These are phyloP conservation scores for Colaptes auratus DNA, from an alignment of 2,113 vertebrate genomes.

Conservation along the genomic window DNA sequence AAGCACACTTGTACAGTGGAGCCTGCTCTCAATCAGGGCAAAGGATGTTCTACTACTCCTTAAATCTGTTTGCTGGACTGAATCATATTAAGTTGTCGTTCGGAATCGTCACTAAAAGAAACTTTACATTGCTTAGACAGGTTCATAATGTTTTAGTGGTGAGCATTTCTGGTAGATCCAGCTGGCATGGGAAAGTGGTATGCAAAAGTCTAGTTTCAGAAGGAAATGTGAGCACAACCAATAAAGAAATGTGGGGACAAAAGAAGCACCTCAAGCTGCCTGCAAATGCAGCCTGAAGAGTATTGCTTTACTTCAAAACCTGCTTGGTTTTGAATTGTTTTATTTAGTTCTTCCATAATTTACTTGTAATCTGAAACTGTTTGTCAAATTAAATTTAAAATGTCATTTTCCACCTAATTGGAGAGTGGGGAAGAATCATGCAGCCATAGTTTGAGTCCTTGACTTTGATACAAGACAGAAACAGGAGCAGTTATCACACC, in stretches of 20 bases:
- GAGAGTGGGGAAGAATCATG: rapidly evolving
- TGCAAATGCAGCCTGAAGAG: background rate
- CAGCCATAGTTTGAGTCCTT: background rate
- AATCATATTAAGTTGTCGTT: background rate
- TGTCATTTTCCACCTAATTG: background rate
- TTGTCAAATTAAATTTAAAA: background rate
- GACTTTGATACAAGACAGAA: background rate
- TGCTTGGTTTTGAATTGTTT: background rate
- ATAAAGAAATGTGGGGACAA: background rate
- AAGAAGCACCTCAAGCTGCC: background rate
- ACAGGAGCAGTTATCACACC: background rate
- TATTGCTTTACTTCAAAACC: background rate
- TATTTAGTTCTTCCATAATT: background rate
- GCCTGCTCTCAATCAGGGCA: background rate
- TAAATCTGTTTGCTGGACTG: background rate
- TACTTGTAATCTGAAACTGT: background rate
- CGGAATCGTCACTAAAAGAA: background rate
- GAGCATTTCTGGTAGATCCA: constrained; percentile 5
- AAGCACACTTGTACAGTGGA: background rate
- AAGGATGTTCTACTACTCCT: background rate
- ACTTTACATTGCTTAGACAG: background rate
- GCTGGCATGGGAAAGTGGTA: background rate
- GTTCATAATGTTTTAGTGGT: background rate
- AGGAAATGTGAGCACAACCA: background rate
- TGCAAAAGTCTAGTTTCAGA: background rate